Percentiles rank a stretch among this genome's conserved stretches.
Conservation (phyloP, 2,888 invertebrate genomes). For the Danaus chrysippus region DNA sequence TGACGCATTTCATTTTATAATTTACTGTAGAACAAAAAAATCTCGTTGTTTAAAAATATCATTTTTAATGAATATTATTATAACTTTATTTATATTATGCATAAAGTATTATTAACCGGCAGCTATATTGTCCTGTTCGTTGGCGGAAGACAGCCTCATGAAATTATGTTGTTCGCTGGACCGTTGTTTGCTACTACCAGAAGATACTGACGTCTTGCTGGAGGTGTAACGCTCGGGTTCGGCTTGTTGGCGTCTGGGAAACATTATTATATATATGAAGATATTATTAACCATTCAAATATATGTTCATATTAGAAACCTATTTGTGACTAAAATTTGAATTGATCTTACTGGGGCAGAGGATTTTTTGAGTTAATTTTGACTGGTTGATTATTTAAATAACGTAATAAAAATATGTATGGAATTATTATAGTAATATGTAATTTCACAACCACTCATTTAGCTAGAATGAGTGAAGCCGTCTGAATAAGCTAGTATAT, state of each 20-base stretch:
- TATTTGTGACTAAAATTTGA: too few relatives aligned
- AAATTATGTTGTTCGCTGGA: conserved; percentile 60
- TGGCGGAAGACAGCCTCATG: conserved; percentile 63
- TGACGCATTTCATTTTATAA: conserved; percentile 71
- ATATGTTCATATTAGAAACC: too few relatives aligned
- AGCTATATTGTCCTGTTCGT: conserved; percentile 67
- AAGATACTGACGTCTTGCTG: conserved; percentile 65
- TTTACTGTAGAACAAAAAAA: conserved; percentile 50
- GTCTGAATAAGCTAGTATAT: too few relatives aligned
- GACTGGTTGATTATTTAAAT: too few relatives aligned
- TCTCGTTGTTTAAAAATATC: too few relatives aligned
- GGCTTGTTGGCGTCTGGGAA: conserved; percentile 68
- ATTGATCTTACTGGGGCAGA: too few relatives aligned
- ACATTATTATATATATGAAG: neutral
- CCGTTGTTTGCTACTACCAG: conserved; percentile 61
- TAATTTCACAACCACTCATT: too few relatives aligned
- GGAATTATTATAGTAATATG: too few relatives aligned
- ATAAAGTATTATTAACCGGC: conserved; percentile 41
- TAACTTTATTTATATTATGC: conserved; percentile 1
- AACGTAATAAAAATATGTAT: too few relatives aligned
- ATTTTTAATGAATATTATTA: neutral
- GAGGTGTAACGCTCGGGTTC: conserved; percentile 70
- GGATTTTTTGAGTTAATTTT: too few relatives aligned
- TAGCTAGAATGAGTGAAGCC: too few relatives aligned
- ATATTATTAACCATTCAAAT: too few relatives aligned